These are phyloP conservation scores for Branchellion lobata DNA, from an alignment of 2,888 invertebrate genomes.

Conservation along the genomic window DNA sequence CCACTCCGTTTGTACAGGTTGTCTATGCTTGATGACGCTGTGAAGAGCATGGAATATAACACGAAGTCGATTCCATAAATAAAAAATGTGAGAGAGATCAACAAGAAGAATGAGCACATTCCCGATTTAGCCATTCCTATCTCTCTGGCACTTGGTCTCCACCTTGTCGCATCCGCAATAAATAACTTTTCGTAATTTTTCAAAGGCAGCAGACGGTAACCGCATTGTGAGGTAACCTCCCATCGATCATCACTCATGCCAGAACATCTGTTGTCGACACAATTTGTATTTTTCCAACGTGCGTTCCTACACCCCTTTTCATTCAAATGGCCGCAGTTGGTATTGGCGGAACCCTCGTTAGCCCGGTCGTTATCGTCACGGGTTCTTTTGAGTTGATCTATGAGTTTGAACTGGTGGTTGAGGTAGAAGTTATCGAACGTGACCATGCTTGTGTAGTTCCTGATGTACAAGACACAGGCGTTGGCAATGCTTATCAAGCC, in stretches of 20 bases:
- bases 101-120: constrained; percentile 53
- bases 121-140: constrained; percentile 52
- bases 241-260: constrained; percentile 8
- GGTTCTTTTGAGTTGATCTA: constrained; percentile 52
- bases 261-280: neutral
- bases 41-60: constrained; percentile 53
- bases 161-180: constrained; percentile 53
- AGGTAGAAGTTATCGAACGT: constrained; percentile 57
- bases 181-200: constrained; percentile 54
- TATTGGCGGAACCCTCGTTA: neutral
- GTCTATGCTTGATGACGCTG: constrained; percentile 1
- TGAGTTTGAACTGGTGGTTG: constrained; percentile 52
- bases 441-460: constrained; percentile 55
- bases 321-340: no score
- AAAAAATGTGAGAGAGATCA: constrained; percentile 53
- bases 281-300: neutral
- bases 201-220: constrained; percentile 54
- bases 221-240: neutral
- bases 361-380: neutral
- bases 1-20: constrained; percentile 34
- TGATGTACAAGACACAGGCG: constrained; percentile 50
- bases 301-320: neutral
- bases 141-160: constrained; percentile 53
- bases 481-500: constrained; percentile 50
- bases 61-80: constrained; percentile 53